Base-by-base conservation (phyloP, 64 coral and sea anemone species). In the Stylophora pistillata region DNA sequence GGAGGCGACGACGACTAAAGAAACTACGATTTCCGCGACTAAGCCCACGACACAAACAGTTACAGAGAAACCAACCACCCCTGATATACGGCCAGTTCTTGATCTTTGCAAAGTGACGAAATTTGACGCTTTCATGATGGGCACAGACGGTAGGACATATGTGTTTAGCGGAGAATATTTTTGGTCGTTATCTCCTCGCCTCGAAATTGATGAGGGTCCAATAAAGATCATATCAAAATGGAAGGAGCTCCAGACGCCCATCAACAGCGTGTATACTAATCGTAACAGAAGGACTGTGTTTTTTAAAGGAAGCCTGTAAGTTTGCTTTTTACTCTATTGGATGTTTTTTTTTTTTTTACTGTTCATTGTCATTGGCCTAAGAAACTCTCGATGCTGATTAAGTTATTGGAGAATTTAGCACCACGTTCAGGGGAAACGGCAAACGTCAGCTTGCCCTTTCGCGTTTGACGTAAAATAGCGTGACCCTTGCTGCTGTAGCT, bases 91-190 rank as follows among this genome's bases (percentile, higher is more conserved):
- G 0, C 31, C 80, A n/a, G 60, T 69, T 84, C 23, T 84, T 31
- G 80, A 84, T n/a, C 12, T 84, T 84, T 84, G 80, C 17, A 37
- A 26, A 47, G 73, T 91, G 34, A 18, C 73, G 34, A 56, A 53
- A 53, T 91, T 91, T 30, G 89, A 91, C 55, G 63, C 89, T 3
- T 91, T 91, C 29, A 37, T 91, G n/a, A 91, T 63, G 71, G 81
- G 85, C 23, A 31, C n/a, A 4, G 73, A 65, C 32, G 29, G 76
- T 15, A 91, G 23, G 57, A 91, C 73, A 11, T 86, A 86, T 16
- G 89, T 85, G 12, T 91, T 91, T 20, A 86, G 85, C 16, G 89
- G 81, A 23, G 26, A 91, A 11, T 91, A 86, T 69, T 91, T 86
- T 61, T 91, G 89, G 89, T 72, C 86, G 63, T 29, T 91, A 23